Percentiles rank a stretch among this genome's conserved stretches.
These are phyloP conservation scores for Lacerta viridis DNA, from an alignment of 2,797 vertebrate species.

Conservation along the genomic window DNA sequence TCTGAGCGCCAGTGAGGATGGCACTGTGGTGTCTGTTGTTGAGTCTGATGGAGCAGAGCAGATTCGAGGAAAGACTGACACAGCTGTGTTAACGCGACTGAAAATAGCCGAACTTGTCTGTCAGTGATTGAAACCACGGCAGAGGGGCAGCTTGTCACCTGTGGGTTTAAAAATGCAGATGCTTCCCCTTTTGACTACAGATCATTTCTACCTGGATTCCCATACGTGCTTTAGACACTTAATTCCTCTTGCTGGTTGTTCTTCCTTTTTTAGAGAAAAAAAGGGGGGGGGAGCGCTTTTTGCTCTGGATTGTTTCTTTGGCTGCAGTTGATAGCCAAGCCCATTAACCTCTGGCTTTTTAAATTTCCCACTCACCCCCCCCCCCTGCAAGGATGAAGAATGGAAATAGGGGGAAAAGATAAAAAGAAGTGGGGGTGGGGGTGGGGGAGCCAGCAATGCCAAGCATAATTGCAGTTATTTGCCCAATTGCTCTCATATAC, in stretches of 20 bases:
- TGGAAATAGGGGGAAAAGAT: not conserved
- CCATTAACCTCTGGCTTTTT: constrained; percentile 50
- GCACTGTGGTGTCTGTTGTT: constrained; percentile 75
- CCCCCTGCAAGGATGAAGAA: not conserved
- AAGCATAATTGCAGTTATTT: constrained; percentile 72
- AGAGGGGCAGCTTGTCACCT: constrained; percentile 65
- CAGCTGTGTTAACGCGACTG: constrained; percentile 76
- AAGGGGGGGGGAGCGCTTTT: constrained; percentile 32
- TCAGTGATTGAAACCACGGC: constrained; percentile 54
- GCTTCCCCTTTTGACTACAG: constrained; percentile 60
- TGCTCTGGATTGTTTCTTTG: constrained; percentile 35
- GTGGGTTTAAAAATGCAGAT: constrained; percentile 60
- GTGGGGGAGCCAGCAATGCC: not conserved
- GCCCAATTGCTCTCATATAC: constrained; percentile 69
- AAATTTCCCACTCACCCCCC: constrained; percentile 37
- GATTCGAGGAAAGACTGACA: constrained; percentile 79
- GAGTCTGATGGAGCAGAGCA: constrained; percentile 80
- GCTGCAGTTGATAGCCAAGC: constrained; percentile 52
- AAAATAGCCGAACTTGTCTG: constrained; percentile 76
- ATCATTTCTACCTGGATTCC: constrained; percentile 65
- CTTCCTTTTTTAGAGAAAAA: not conserved
- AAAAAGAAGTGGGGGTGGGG: rapidly evolving
- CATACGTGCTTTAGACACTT: constrained; percentile 19
- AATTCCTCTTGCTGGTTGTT: constrained; percentile 55
- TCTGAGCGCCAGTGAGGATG: constrained; percentile 69